These are phyloP conservation scores for Trichechus manatus DNA, from an alignment of 2,113 vertebrate species.

Conservation along the genomic window DNA sequence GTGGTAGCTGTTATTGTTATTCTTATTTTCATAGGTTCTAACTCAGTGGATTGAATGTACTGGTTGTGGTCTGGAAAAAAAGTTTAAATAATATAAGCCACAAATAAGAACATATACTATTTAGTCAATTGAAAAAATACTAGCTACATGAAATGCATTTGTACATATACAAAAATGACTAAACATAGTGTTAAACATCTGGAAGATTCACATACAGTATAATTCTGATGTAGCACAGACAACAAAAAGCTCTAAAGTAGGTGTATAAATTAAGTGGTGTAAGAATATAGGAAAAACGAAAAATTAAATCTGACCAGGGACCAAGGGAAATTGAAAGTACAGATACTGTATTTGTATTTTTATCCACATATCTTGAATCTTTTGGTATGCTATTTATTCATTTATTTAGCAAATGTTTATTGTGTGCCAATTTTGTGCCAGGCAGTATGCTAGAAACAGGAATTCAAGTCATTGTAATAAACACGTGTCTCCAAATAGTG, in stretches of 20 bases:
- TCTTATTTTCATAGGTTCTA: not conserved
- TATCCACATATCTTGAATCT: not conserved
- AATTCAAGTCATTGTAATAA: not conserved
- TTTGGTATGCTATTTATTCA: not conserved
- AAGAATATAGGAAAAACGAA: not conserved
- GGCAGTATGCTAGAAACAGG: not conserved
- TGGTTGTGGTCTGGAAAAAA: not conserved
- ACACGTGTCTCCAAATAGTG: not conserved
- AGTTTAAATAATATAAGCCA: not conserved
- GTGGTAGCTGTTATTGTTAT: not conserved
- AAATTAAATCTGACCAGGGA: not conserved
- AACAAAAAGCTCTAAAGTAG: constrained; percentile 22
- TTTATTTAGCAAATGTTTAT: not conserved
- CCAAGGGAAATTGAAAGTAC: not conserved
- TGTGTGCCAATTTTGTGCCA: not conserved
- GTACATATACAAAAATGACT: not conserved
- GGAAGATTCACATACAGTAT: not conserved
- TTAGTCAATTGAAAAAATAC: not conserved
- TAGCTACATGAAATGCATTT: not conserved
- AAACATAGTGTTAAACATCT: not conserved
- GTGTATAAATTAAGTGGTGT: not conserved
- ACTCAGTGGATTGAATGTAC: not conserved
- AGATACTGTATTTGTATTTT: not conserved
- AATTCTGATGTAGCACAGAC: not conserved
- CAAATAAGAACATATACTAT: not conserved